phyloP scores from a whole-genome alignment of 2,113 vertebrate species.

The Centropus bengalensis region DNA sequence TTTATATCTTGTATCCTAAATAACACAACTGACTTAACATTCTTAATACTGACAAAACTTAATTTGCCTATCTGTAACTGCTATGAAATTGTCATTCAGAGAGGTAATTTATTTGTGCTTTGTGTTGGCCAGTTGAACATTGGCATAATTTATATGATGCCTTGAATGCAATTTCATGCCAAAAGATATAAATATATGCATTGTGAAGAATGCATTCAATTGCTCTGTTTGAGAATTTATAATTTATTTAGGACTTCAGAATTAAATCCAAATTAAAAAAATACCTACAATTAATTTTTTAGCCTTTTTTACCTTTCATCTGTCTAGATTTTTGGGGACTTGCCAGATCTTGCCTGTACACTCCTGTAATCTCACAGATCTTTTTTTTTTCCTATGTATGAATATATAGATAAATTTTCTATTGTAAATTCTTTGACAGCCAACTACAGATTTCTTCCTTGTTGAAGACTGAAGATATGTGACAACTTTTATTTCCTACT shows the following conservation, averaged over 20 bases:
- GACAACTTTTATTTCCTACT: not conserved
- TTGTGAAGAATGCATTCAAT: not conserved
- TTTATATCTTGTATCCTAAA: not conserved
- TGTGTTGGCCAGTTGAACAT: not conserved
- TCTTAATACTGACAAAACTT: not conserved
- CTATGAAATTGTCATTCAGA: not conserved
- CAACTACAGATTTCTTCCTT: not conserved
- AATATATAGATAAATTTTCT: not conserved
- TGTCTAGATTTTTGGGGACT: not conserved
- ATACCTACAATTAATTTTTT: not conserved
- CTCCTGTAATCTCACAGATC: not conserved
- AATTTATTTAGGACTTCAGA: not conserved
- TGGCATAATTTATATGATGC: not conserved
- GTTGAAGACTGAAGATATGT: not conserved
- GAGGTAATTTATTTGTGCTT: not conserved
- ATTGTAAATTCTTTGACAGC: not conserved
- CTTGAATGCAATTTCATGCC: not conserved
- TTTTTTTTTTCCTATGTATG: not conserved
- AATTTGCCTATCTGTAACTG: not conserved
- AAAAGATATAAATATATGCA: not conserved
- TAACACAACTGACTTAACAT: not conserved
- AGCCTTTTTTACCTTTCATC: not conserved
- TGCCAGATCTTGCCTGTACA: not conserved
- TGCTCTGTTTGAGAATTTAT: not conserved
- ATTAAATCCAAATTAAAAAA: not conserved